phyloP scores from a whole-genome alignment of 2,888 invertebrate species.

The Vesta saturnalis region DNA sequence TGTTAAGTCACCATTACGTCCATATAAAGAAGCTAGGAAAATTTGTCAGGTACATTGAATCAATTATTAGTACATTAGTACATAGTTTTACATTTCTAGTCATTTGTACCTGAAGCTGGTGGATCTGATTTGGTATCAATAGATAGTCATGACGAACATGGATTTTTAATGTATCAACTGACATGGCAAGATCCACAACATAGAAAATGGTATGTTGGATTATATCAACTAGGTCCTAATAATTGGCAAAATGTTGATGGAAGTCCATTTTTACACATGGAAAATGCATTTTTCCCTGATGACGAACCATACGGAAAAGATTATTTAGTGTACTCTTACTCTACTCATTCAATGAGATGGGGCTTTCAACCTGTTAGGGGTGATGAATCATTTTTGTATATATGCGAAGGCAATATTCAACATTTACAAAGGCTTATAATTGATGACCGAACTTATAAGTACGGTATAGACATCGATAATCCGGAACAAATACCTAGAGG shows the following conservation, averaged over 20 bases:
- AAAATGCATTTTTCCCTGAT: slow-evolving; percentile 83
- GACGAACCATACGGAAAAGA: slow-evolving; percentile 70
- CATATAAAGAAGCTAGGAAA: slow-evolving; percentile 81
- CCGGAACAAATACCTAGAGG: slow-evolving; percentile 85
- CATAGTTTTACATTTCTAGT: slow-evolving; percentile 59
- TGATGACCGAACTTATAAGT: slow-evolving; percentile 84
- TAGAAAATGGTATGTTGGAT: slow-evolving; percentile 87
- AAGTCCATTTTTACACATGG: slow-evolving; percentile 79
- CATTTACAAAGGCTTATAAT: slow-evolving; percentile 75
- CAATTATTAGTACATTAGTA: background rate
- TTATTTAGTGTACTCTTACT: slow-evolving; percentile 83
- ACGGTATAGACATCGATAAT: slow-evolving; percentile 85
- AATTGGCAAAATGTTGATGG: slow-evolving; percentile 90
- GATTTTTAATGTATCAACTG: slow-evolving; percentile 85
- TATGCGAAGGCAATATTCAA: slow-evolving; percentile 87
- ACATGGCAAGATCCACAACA: slow-evolving; percentile 86
- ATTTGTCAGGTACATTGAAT: slow-evolving; percentile 83
- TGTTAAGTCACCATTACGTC: slow-evolving; percentile 84
- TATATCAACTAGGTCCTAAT: slow-evolving; percentile 76
- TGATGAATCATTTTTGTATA: slow-evolving; percentile 79
- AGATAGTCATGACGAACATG: slow-evolving; percentile 85
- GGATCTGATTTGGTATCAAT: slow-evolving; percentile 84
- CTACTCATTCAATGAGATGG: slow-evolving; percentile 79
- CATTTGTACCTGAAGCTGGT: slow-evolving; percentile 64
- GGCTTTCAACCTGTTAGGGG: slow-evolving; percentile 84